phyloP scores from a whole-genome alignment of 2,888 invertebrate genomes.

The Metellina segmentata region DNA sequence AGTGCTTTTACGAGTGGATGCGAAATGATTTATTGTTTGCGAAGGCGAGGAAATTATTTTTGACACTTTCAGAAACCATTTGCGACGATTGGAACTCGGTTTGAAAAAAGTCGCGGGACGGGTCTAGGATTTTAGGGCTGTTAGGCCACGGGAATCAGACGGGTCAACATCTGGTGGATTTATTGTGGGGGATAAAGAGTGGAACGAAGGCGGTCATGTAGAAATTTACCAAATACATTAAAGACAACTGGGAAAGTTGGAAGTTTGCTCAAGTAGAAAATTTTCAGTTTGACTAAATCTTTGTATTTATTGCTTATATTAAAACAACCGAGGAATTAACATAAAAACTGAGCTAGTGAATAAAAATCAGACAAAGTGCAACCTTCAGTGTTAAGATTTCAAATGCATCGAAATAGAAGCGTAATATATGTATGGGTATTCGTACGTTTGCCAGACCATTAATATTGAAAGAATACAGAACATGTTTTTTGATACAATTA shows the following conservation, averaged over 20 bases:
- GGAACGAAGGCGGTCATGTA: not conserved
- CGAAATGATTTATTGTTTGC: constrained; percentile 35
- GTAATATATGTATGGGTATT: too few species aligned
- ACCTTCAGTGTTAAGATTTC: too few species aligned
- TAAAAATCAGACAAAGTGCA: too few species aligned
- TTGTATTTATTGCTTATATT: not conserved
- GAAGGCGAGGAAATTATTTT: not conserved
- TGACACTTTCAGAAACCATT: not conserved
- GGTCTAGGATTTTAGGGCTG: too few species aligned
- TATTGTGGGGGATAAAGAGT: not conserved
- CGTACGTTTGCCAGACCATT: too few species aligned
- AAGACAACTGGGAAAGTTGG: not conserved
- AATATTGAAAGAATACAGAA: too few species aligned
- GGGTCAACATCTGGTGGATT: not conserved
- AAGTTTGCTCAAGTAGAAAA: not conserved
- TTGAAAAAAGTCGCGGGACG: not conserved
- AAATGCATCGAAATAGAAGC: too few species aligned
- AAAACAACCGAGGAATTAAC: not conserved
- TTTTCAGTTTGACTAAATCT: not conserved
- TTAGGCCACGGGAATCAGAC: not conserved
- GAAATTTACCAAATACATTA: not conserved
- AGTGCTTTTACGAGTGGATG: constrained; percentile 59
- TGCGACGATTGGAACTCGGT: not conserved
- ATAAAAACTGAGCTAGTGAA: too few species aligned
- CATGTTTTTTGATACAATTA: too few species aligned